Conservation (phyloP, 2,888 invertebrate species). For the Oligia latruncula region DNA sequence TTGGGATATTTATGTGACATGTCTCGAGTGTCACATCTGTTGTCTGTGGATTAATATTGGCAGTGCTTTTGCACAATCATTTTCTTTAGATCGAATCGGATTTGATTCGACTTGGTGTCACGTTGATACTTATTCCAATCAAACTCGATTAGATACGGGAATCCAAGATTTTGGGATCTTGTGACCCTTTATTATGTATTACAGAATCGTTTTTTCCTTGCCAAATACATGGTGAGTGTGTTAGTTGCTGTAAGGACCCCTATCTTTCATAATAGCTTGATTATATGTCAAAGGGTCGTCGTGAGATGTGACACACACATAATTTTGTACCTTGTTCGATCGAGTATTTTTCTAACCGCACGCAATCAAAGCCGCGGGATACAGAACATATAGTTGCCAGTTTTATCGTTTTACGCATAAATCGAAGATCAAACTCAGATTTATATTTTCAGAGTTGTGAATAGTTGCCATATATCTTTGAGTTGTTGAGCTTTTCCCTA, state of each 20-base stretch:
- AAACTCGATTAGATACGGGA: background rate
- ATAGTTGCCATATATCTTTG: background rate
- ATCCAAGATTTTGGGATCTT: background rate
- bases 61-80: background rate
- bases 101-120: background rate
- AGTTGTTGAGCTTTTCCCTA: slow-evolving; percentile 22
- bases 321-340: slow-evolving; percentile 1
- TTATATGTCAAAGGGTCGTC: background rate
- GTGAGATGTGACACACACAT: background rate
- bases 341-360: background rate
- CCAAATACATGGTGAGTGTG: background rate
- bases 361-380: background rate
- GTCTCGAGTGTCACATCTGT: background rate
- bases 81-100: background rate
- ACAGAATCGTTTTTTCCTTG: background rate
- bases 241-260: background rate
- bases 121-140: background rate
- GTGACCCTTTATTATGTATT: background rate
- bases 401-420: background rate
- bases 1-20: background rate
- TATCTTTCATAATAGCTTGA: background rate
- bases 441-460: slow-evolving; percentile 1
- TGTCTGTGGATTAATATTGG: background rate
- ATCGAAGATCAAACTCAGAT: slow-evolving; percentile 6
- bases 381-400: background rate